Percentiles rank a stretch among this genome's conserved stretches.
Conservation (phyloP, 2,888 invertebrate species). For the Ephialtes manifestator region DNA sequence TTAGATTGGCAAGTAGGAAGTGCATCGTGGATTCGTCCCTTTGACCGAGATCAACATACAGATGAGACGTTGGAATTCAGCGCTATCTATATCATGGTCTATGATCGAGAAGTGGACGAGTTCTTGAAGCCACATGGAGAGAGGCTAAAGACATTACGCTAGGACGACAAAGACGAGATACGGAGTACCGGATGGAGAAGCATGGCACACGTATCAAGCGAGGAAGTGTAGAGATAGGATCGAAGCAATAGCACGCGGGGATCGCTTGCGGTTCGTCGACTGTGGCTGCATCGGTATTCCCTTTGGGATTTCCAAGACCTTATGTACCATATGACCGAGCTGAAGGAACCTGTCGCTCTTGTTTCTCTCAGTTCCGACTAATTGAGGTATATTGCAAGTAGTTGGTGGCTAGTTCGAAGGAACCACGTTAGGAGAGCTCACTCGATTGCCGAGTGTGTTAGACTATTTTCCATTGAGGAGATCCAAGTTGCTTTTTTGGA, state of each 20-base stretch:
- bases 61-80: not conserved
- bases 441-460: not conserved
- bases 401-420: conserved; percentile 33
- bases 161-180: conserved; percentile 18
- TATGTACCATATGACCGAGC: conserved; percentile 27
- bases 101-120: not conserved
- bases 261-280: conserved; percentile 57
- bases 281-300: conserved; percentile 48
- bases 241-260: conserved; percentile 42
- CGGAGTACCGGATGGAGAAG: conserved; percentile 29
- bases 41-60: not conserved
- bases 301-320: conserved; percentile 55
- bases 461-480: too few relatives aligned
- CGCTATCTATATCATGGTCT: not conserved
- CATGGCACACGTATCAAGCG: not conserved
- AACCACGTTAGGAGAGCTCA: not conserved
- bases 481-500: too few relatives aligned
- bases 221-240: conserved; percentile 41
- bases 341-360: not conserved
- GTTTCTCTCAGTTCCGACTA: conserved; percentile 19
- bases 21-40: not conserved
- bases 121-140: not conserved
- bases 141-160: not conserved
- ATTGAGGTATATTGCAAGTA: conserved; percentile 53
- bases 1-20: not conserved